phyloP scores from a whole-genome alignment of 2,113 vertebrate genomes.

The Isichthys henryi region DNA sequence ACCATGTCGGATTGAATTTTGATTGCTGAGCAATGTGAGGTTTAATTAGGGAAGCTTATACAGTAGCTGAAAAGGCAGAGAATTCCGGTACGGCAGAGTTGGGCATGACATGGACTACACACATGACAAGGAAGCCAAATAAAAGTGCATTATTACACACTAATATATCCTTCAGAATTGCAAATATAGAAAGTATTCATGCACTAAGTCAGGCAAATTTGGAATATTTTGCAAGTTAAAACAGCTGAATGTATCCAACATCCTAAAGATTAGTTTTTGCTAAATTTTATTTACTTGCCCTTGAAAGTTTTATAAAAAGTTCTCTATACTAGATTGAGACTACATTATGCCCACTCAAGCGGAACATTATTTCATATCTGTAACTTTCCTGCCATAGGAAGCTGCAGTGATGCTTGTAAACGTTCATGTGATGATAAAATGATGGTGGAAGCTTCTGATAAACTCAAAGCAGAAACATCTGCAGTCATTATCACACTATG shows the following conservation, averaged over 20 bases:
- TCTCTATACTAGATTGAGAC: background rate
- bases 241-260: background rate
- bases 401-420: background rate
- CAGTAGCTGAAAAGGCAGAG: background rate
- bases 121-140: background rate
- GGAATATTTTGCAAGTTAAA: background rate
- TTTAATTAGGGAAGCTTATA: background rate
- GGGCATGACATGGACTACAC: background rate
- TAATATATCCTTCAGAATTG: background rate
- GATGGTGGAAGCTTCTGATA: background rate
- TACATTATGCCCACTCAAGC: background rate
- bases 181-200: background rate
- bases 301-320: background rate
- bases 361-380: background rate
- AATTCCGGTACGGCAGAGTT: background rate
- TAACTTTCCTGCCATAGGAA: background rate
- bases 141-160: background rate
- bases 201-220: background rate
- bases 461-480: background rate
- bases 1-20: background rate
- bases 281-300: background rate
- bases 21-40: background rate
- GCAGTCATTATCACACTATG: background rate
- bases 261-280: background rate
- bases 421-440: background rate